Base-by-base conservation (phyloP, 2,888 invertebrate species). In the Lypha dubia region DNA sequence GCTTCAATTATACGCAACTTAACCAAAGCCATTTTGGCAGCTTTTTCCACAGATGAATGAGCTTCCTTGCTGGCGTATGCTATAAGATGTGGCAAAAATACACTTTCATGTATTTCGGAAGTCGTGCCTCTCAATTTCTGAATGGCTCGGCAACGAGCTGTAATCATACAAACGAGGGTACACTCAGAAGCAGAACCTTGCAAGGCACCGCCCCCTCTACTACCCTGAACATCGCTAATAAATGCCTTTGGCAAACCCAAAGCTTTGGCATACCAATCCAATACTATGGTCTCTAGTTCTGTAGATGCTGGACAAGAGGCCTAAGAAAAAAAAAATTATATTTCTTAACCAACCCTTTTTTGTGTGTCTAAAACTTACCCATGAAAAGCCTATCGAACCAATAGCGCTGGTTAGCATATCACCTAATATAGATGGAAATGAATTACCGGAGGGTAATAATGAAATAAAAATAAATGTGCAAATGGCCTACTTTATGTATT, bases 361-460 rank as follows among this genome's bases (percentile, higher is more conserved):
- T n/a, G n/a, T n/a, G n/a, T n/a, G 3, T 56, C 8, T 35, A 6
- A 28, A 62, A 87, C 88, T 89, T 88, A 97, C 97, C 98, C 98
- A 98, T 76, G 97, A 97, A 92, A 98, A 98, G 88, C 98, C 98
- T 87, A 98, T 96, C 88, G 96, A 96, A 20, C 97, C 97, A 71
- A 98, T 95, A 15, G 97, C 97, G 91, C 97, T 96, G 20, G 96
- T 95, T 46, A 98, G 92, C 96, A 98, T 97, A 90, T 98, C 98
- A 2, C 96, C 98, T 81, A 98, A 93, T 75, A 98, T 96, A 15
- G 97, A 97, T 8, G 98, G 98, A 91, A 95, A 98, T 0, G 97
- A 97, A 92, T 97, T 97, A 58, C 97, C 98, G 9, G 97, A 95
- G 2, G 98, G 98, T 91, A 98, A 98, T n/a, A n/a, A n/a, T n/a